Conservation (phyloP, 2,113 vertebrate genomes). For the Tupaia tana region DNA sequence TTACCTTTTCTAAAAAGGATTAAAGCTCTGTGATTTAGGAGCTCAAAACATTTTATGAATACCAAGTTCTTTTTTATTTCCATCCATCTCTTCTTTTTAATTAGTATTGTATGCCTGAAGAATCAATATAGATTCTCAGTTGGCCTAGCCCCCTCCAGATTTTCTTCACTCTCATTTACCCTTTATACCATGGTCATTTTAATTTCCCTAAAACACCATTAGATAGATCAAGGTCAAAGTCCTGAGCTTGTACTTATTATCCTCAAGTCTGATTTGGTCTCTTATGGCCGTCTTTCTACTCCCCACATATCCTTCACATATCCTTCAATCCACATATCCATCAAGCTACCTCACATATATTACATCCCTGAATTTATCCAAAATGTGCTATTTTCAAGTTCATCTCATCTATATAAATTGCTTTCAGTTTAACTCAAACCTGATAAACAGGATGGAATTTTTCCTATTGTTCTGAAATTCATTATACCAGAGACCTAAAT, state of each 20-base stretch:
- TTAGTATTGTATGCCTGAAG: background rate
- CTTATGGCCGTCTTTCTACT: background rate
- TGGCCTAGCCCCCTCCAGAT: background rate
- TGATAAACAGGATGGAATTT: background rate
- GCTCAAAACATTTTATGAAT: background rate
- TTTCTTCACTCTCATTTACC: background rate
- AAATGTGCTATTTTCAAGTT: background rate
- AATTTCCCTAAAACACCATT: background rate
- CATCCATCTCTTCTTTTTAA: background rate
- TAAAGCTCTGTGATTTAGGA: slow-evolving; percentile 25
- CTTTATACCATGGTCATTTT: background rate
- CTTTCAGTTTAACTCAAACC: slow-evolving; percentile 6
- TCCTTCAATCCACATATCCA: background rate
- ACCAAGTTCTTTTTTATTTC: background rate
- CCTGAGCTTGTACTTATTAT: background rate
- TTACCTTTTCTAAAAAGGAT: slow-evolving; percentile 18
- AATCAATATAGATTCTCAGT: slow-evolving; percentile 15
- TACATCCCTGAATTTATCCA: background rate
- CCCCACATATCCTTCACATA: background rate
- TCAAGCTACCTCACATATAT: background rate
- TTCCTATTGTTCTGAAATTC: background rate
- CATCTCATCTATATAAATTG: background rate
- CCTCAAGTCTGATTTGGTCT: background rate
- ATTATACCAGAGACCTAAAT: background rate
- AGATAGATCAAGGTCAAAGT: background rate